Base-by-base conservation (phyloP, 2,113 vertebrate species). In the Calyptomena viridis region DNA sequence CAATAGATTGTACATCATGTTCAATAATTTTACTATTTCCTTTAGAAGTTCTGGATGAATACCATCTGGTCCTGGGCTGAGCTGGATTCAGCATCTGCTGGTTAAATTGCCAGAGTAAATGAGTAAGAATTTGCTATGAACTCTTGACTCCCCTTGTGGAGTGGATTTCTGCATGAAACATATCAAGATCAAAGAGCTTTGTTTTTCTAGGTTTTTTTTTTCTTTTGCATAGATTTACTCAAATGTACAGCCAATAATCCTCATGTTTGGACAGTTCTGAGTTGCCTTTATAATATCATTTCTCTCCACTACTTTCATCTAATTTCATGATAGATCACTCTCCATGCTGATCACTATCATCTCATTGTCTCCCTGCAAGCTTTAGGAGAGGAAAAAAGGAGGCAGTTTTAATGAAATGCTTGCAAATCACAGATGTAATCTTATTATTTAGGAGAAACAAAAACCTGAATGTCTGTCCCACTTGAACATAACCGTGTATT, bases 11-110 rank as follows among this genome's bases (percentile, higher is more conserved):
- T 35, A 83, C 39, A 86, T 84, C 52, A 78, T 75, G 35, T 68
- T 93, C 92, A 90, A 93, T 94, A 96, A 93, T 90, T 95, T 81
- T 71, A 95, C 83, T 93, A 40, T 94, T 95, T 95, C 93, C 91
- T 95, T 96, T 94, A 81, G 73, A 94, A 93, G 37, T 92, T 67
- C 94, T 95, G 93, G 93, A 94, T 74, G 47, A 92, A 95, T 59
- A 84, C 73, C 86, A 87, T 92, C 89, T 90, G 93, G 80, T 93
- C 52, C 84, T 64, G 60, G 63, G 31, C 86, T 93, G 80, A 92
- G 83, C 80, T 95, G 13, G 33, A 85, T 94, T 95, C 82, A 83
- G 59, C 2, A 4, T 95, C 90, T 96, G 94, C 82, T 80, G 82
- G 84, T 91, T 87, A 76, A 95, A 95, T 87, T 87, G 75, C 63